Base-by-base conservation (phyloP, 2,888 invertebrate genomes). In the Dilophus febrilis region DNA sequence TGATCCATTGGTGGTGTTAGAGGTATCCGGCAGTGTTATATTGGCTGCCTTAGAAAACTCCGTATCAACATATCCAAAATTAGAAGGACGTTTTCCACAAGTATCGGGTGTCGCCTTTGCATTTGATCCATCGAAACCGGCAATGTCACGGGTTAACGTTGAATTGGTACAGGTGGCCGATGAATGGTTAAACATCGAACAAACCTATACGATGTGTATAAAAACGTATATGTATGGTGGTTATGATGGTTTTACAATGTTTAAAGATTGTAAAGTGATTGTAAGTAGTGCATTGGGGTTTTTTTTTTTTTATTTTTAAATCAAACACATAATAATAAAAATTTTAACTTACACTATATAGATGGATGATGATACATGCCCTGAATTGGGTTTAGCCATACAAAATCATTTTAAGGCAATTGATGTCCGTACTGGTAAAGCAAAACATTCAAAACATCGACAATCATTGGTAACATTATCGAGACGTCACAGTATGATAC, bases 391-490 rank as follows among this genome's bases (percentile, higher is more conserved):
- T 8, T 72, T 85, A 50, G 81, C 85, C 1, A 69, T 91, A 17
- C 85, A 87, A 64, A 90, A 90, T 61, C 88, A 90, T 58, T 90
- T 91, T 62, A 74, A 82, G 42, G 83, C 90, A 3, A 86, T 90
- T 50, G 74, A 81, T 59, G 77, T 86, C 51, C 68, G 82, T 31
- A 70, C 73, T 40, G 85, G 84, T 36, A 74, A 75, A 58, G 53
- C 57, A 17, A 65, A 72, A 29, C 78, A 74, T 47, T 81, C 85
- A 40, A 81, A 83, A 50, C 87, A 88, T 57, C 66, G 87, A 40
- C 88, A 88, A 64, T 85, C 85, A 26, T 68, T 88, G 35, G 82
- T 88, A 43, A 83, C 85, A 1, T 66, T 87, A 3, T 85, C 84
- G 37, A 67, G 85, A 51, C 71, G 80, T 44, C 83, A 83, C 51